Percentiles rank a stretch among this genome's conserved stretches.
phyloP scores from a whole-genome alignment of 53 echinoderm and acorn worm genomes.

The Henricia sp. region DNA sequence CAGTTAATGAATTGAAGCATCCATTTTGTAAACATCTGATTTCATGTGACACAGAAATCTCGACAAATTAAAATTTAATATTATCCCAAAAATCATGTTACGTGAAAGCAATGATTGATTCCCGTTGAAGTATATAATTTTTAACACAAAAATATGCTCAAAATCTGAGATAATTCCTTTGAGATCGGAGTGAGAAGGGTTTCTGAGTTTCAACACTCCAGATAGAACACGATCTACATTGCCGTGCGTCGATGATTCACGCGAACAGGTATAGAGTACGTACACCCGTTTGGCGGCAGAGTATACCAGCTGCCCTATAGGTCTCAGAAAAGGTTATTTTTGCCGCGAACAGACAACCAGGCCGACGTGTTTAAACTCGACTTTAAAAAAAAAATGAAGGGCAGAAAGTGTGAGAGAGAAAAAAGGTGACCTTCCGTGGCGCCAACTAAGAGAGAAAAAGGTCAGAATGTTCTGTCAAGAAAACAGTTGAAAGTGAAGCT shows the following conservation, averaged over 20 bases:
- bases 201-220: neutral
- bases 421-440: constrained; percentile 41
- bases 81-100: too few species aligned
- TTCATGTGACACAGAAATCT: too few species aligned
- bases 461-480: constrained; percentile 4
- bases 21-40: too few species aligned
- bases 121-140: neutral
- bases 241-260: constrained; percentile 47
- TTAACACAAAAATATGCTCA: neutral
- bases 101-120: too few species aligned
- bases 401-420: too few species aligned
- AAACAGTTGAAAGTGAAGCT: neutral
- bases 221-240: too few species aligned
- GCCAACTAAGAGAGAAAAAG: constrained; percentile 49
- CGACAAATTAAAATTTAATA: too few species aligned
- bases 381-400: too few species aligned
- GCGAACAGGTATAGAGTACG: neutral
- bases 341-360: constrained; percentile 31
- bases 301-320: constrained; percentile 41
- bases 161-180: neutral
- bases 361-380: constrained; percentile 33
- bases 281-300: constrained; percentile 3
- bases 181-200: neutral
- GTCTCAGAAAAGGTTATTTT: neutral
- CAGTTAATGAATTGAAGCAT: too few species aligned